Evolutionary conservation across 2,888 invertebrate species (phyloP), one percentile per base, ranked within the genome.

Genomic region (Drosophila neotestacea): DNA sequence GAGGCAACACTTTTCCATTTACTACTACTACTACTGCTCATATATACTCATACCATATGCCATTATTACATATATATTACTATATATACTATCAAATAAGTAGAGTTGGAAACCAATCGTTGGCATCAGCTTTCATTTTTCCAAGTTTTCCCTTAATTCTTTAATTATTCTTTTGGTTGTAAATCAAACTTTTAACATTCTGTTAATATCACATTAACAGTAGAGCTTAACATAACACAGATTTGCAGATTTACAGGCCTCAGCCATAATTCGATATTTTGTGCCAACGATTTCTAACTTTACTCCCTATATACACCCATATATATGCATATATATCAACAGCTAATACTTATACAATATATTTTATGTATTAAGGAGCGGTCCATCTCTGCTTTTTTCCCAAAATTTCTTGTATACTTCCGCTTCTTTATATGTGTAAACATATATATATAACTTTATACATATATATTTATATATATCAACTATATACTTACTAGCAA

Each of bases 401-500:
- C 55, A 44, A 30, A 9, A 50, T 73, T 71, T 56, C 55, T 69
- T 22, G 27, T 54, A 60, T 59, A 71, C 61, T 78, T 78, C 58
- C 65, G 68, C 66, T 79, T 70, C 72, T 65, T 69, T 27, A 44
- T 44, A 27, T 46, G 44, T 56, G 42, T 32, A 42, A 46, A 22
- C 22, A 46, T 36, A 56, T 36, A 56, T 56, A 36, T 27, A 34
- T 34, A 13, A 55, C 47, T 63, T 63, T 68, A 64, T 70, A 77
- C 41, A 67, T 50, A 54, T 62, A 64, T 67, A 64, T 44, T 44
- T 76, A 82, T 70, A 70, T 66, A 77, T 70, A 74, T 70, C 55
- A 66, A 70, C 62, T 71, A 72, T 81, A 75, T 71, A 82, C 69
- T 85, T 85, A 85, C 76, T 84, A 88, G 82, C 86, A 87, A 87